A percentile compares a stretch with the other conserved stretches of the same genome.
Evolutionary conservation across 1,140 invertebrate genomes (phyloP).

Genomic region (Gonatopus flavifemur): DNA sequence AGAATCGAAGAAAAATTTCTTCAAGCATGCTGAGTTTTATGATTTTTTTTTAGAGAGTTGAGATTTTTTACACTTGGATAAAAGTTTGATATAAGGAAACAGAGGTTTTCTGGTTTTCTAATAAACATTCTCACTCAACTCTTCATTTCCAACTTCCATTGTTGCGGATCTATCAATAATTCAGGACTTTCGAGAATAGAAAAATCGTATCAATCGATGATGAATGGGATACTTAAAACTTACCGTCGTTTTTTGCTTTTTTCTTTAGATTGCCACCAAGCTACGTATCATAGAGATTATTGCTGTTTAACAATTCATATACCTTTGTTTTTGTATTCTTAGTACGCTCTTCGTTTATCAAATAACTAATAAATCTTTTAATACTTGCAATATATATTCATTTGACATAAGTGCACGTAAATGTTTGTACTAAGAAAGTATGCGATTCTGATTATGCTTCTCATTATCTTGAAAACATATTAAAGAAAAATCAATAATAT

Average conservation of each 20-base stretch:
- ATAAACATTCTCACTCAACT: not conserved
- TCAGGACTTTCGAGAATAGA: too few relatives aligned
- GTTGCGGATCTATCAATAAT: constrained; percentile 20
- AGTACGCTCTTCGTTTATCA: constrained; percentile 35
- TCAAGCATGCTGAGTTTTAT: constrained; percentile 5
- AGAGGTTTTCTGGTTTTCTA: too few relatives aligned
- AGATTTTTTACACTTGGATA: constrained; percentile 9
- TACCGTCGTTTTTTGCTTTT: constrained; percentile 12
- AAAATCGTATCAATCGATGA: too few relatives aligned
- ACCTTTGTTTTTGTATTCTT: constrained; percentile 33
- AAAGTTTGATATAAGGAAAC: not conserved
- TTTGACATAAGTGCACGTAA: constrained; percentile 16
- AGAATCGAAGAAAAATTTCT: constrained; percentile 17
- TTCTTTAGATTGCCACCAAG: constrained; percentile 43
- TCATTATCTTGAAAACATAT: constrained; percentile 33
- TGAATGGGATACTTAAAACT: too few relatives aligned
- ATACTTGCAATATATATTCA: constrained; percentile 22
- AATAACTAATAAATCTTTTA: constrained; percentile 48
- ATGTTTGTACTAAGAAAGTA: constrained; percentile 20
- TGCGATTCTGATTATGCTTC: constrained; percentile 32
- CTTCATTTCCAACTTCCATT: constrained; percentile 14
- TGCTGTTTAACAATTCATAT: constrained; percentile 32
- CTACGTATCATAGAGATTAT: constrained; percentile 34
- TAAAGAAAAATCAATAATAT: constrained; percentile 20
- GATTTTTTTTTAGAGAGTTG: constrained; percentile 7